A percentile compares a stretch with the other conserved stretches of the same genome.
Conservation (phyloP, 2,888 invertebrate species). For the Mesochorus sp. region DNA sequence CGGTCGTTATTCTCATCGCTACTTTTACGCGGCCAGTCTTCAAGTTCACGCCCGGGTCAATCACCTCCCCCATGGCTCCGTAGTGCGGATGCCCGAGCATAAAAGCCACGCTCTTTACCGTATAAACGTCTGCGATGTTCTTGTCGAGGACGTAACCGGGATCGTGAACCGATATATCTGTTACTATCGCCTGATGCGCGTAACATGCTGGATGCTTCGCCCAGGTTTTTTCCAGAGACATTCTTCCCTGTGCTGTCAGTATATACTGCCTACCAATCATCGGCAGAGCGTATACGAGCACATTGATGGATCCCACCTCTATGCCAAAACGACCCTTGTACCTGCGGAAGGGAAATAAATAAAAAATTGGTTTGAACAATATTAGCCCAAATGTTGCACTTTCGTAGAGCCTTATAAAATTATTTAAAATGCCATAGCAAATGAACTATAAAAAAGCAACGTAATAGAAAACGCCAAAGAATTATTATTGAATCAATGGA, state of each 20-base stretch:
- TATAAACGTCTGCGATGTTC: slow-evolving; percentile 86
- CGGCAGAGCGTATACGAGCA: slow-evolving; percentile 88
- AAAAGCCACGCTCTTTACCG: slow-evolving; percentile 87
- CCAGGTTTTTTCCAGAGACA: slow-evolving; percentile 90
- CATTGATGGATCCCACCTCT: slow-evolving; percentile 87
- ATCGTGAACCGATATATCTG: slow-evolving; percentile 83
- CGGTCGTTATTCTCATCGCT: slow-evolving; percentile 82
- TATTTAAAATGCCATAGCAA: too few species aligned
- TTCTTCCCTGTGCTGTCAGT: slow-evolving; percentile 85
- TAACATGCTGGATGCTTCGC: slow-evolving; percentile 85
- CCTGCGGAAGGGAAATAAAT: slow-evolving; percentile 52
- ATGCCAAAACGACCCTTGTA: slow-evolving; percentile 90
- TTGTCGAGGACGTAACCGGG: slow-evolving; percentile 80
- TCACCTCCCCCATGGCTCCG: slow-evolving; percentile 89
- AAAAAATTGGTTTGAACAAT: too few species aligned
- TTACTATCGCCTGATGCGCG: slow-evolving; percentile 88
- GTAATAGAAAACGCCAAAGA: too few species aligned
- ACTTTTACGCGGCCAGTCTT: slow-evolving; percentile 86
- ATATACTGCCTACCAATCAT: slow-evolving; percentile 87
- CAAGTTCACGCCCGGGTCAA: slow-evolving; percentile 83
- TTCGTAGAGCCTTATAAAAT: too few species aligned
- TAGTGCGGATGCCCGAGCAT: slow-evolving; percentile 91
- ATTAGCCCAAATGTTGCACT: background rate
- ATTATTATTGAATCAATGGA: too few species aligned
- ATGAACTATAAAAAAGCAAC: too few species aligned